Evolutionary conservation across 1,140 invertebrate genomes (phyloP).

Genomic region (Scaptomyza hsui): DNA sequence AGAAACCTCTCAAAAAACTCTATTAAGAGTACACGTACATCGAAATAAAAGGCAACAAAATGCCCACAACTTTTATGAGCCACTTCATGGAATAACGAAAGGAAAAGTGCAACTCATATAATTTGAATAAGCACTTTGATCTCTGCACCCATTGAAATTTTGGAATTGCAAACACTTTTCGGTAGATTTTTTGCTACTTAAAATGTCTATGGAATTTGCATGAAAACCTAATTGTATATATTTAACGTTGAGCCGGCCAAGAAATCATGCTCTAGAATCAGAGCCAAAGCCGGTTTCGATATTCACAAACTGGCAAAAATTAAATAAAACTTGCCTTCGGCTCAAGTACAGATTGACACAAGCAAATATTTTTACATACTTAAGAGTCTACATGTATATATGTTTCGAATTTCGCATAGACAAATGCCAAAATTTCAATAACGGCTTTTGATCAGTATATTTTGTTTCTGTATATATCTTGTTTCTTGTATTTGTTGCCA

Average conservation of each 20-base stretch:
- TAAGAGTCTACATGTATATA: not conserved
- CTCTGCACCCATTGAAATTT: not conserved
- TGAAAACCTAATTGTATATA: slow-evolving; percentile 17
- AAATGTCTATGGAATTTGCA: slow-evolving; percentile 32
- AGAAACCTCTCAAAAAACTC: no score
- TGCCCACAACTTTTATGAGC: no score
- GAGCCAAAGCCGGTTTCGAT: slow-evolving; percentile 58
- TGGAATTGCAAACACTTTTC: slow-evolving; percentile 3
- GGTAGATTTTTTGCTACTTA: not conserved
- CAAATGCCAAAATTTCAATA: slow-evolving; percentile 41
- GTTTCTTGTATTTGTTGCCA: slow-evolving; percentile 7
- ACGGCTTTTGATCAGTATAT: slow-evolving; percentile 23
- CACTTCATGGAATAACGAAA: not conserved
- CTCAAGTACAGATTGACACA: slow-evolving; percentile 33
- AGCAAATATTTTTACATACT: not conserved
- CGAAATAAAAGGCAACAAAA: no score
- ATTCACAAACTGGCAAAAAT: slow-evolving; percentile 49
- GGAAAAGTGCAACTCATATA: not conserved
- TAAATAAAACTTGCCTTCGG: slow-evolving; percentile 12
- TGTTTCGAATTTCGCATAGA: not conserved
- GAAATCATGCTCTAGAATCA: slow-evolving; percentile 61
- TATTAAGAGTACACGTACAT: no score
- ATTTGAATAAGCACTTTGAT: slow-evolving; percentile 2
- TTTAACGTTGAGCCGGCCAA: slow-evolving; percentile 11
- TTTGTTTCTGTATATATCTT: slow-evolving; percentile 32